These are phyloP conservation scores for Dendropsophus ebraccatus DNA, from an alignment of 2,113 vertebrate species.

Conservation along the genomic window DNA sequence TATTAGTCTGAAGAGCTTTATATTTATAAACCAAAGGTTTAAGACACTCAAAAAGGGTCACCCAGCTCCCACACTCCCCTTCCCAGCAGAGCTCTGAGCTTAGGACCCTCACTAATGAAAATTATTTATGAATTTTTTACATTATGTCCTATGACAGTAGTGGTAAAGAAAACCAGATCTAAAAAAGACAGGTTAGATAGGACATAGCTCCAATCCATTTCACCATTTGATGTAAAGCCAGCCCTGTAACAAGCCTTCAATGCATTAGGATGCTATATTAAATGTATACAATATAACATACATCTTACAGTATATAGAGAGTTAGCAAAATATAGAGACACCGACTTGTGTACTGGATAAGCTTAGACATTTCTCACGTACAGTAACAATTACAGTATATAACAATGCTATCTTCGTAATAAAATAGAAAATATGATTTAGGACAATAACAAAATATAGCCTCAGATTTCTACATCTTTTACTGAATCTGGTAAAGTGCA, in stretches of 20 bases:
- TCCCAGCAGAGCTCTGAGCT: background rate
- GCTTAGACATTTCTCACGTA: background rate
- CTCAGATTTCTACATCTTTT: background rate
- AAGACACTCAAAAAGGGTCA: no score
- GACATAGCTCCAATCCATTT: no score
- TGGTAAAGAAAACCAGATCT: no score
- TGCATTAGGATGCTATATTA: background rate
- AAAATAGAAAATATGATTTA: conserved; percentile 18
- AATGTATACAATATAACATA: background rate
- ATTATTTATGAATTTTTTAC: no score
- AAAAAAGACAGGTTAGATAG: no score
- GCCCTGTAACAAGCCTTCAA: no score
- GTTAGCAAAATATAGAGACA: background rate
- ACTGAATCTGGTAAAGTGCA: conserved; percentile 29
- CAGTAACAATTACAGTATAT: background rate
- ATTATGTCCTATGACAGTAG: no score
- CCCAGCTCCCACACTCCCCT: no score
- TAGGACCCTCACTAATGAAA: background rate
- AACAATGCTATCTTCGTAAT: background rate
- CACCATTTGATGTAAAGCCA: no score
- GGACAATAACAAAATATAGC: conserved; percentile 1
- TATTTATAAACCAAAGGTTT: no score
- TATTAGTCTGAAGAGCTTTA: no score
- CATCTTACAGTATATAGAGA: background rate
- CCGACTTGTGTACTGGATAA: background rate